Evolutionary conservation across 2,888 invertebrate genomes (phyloP), one percentile per base, ranked within the genome.

Genomic region (Acleris holmiana): DNA sequence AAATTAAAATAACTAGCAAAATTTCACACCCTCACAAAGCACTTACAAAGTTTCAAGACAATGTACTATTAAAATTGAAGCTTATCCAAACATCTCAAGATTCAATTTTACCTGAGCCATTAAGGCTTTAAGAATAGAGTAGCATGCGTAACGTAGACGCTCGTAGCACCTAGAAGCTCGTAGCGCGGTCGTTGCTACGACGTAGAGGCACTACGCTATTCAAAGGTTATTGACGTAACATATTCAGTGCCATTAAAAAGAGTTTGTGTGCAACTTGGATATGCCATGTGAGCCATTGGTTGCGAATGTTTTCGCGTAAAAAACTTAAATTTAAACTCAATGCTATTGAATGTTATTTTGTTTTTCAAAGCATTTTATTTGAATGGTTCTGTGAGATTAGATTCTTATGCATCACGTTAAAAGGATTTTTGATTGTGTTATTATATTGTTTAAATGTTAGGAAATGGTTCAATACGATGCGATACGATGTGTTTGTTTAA

Each of bases 151-250:
- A 10, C 50, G 50, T 50, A 50, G 50, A 21, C 25, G 25, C 44
- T 50, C 15, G 55, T 40, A 19, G 15, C 25, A 15, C 3, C n/a
- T 56, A 55, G 49, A 19, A 21, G 51, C 47, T 53, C 63, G 63
- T 63, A 58, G 63, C 62, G 41, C 50, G 62, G 57, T 58, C 48
- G 53, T 35, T 64, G 59, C 59, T 64, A 64, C 64, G 64, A 6
- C 59, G 64, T 64, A 64, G 64, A 53, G 17, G 6, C 21, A 4
- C 54, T 54, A 44, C 50, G 55, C n/a, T 17, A 47, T 47, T 15
- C 13, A 21, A 44, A 49, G 64, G 64, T 53, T 51, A 41, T 63
- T 63, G 46, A 51, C 62, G 29, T 17, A 35, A 19, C 4, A 18
- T 29, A 47, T 35, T 35, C 35, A 10, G 0, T 35, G 35, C 13